Percentiles rank a stretch among this genome's conserved stretches.
phyloP scores from a whole-genome alignment of 2,113 vertebrate genomes.

The Rhynchopsitta pachyrhyncha region DNA sequence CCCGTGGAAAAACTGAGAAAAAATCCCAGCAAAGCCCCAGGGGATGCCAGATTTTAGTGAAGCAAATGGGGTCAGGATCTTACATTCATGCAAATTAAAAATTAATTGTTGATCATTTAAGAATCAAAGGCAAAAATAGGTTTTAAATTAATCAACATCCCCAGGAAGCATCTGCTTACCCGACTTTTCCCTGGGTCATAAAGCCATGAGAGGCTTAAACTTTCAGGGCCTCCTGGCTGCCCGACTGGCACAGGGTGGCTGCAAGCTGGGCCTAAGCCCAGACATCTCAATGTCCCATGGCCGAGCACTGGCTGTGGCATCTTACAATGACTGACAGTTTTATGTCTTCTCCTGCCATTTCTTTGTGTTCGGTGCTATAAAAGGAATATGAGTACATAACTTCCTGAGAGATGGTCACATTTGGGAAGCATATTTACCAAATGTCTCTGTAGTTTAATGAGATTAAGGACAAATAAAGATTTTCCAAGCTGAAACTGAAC shows the following conservation, averaged over 20 bases:
- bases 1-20: background rate
- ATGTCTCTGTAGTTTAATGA: background rate
- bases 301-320: background rate
- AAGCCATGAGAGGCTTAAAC: accelerated
- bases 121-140: background rate
- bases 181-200: background rate
- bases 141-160: background rate
- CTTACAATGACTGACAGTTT: background rate
- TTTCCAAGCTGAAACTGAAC: background rate
- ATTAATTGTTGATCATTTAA: background rate
- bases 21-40: background rate
- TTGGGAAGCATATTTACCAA: background rate
- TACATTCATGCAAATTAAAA: background rate
- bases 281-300: background rate
- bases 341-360: background rate
- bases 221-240: background rate
- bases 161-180: background rate
- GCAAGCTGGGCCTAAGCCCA: accelerated
- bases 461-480: background rate
- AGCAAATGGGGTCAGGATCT: background rate
- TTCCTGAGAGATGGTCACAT: background rate
- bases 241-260: background rate
- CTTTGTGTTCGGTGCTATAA: background rate
- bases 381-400: background rate
- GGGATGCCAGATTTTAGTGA: background rate